These are phyloP conservation scores for Ligdia adustata DNA, from an alignment of 2,888 invertebrate species.

Conservation along the genomic window DNA sequence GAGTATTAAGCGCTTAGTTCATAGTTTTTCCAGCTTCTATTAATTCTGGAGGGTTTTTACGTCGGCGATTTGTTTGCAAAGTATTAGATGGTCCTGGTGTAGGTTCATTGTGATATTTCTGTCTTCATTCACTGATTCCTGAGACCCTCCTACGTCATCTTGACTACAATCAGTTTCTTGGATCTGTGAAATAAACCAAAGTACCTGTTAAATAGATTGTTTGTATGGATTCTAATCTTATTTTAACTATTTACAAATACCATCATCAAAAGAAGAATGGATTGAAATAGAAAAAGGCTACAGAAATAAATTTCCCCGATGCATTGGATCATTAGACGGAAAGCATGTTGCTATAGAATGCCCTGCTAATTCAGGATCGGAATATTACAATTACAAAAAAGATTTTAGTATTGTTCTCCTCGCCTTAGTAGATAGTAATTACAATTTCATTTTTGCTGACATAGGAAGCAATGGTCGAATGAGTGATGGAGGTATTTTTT, in stretches of 20 bases:
- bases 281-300: constrained; percentile 26
- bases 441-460: not conserved
- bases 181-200: too few relatives aligned
- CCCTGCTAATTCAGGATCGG: constrained; percentile 21
- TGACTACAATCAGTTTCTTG: too few relatives aligned
- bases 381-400: constrained; percentile 15
- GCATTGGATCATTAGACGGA: constrained; percentile 41
- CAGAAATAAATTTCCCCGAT: constrained; percentile 29
- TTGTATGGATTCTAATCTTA: not conserved
- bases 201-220: not conserved
- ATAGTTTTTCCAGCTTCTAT: not conserved
- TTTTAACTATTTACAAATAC: not conserved
- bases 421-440: not conserved
- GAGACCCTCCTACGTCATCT: not conserved
- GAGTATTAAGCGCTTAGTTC: not conserved
- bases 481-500: not conserved
- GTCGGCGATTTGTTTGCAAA: not conserved
- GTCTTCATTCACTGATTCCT: not conserved
- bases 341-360: constrained; percentile 41
- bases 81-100: not conserved
- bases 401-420: constrained; percentile 24
- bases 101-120: not conserved
- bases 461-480: not conserved
- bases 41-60: not conserved
- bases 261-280: constrained; percentile 4